Percentiles rank a stretch among this genome's conserved stretches.
phyloP scores from a whole-genome alignment of 2,113 vertebrate genomes.

The Petaurus breviceps region DNA sequence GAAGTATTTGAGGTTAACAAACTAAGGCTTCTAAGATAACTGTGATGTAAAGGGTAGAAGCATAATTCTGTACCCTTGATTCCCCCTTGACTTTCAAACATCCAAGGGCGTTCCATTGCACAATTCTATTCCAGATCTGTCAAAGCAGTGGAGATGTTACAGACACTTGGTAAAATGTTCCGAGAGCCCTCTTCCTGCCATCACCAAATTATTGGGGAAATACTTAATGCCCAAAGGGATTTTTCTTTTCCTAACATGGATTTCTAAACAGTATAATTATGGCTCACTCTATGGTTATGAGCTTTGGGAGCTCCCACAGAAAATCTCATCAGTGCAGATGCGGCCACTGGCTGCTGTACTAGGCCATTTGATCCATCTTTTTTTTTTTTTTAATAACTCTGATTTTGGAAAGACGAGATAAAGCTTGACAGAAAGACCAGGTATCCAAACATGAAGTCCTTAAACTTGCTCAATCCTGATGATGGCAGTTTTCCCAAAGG shows the following conservation, averaged over 20 bases:
- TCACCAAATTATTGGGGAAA: constrained; percentile 70
- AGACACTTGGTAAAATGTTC: constrained; percentile 74
- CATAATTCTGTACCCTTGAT: background rate
- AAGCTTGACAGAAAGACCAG: constrained; percentile 42
- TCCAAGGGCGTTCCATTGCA: constrained; percentile 69
- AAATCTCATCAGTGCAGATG: constrained; percentile 79
- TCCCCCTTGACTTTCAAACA: constrained; percentile 25
- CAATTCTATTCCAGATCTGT: constrained; percentile 72
- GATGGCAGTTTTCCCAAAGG: constrained; percentile 1
- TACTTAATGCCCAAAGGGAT: constrained; percentile 52
- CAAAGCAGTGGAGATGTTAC: constrained; percentile 76
- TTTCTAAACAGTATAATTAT: constrained; percentile 83
- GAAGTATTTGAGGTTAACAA: constrained; percentile 29
- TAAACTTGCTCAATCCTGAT: constrained; percentile 43
- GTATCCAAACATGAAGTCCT: background rate
- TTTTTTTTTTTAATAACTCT: constrained; percentile 15
- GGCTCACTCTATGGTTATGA: constrained; percentile 79
- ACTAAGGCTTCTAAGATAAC: constrained; percentile 22
- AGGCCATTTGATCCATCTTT: constrained; percentile 68
- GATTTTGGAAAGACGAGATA: constrained; percentile 58
- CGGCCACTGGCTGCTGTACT: constrained; percentile 78
- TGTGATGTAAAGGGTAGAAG: constrained; percentile 7
- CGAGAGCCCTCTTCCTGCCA: constrained; percentile 63
- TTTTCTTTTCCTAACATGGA: constrained; percentile 68
- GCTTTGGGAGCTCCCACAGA: constrained; percentile 79